phyloP scores from a whole-genome alignment of 2,113 vertebrate genomes.

The Chrysemys picta region DNA sequence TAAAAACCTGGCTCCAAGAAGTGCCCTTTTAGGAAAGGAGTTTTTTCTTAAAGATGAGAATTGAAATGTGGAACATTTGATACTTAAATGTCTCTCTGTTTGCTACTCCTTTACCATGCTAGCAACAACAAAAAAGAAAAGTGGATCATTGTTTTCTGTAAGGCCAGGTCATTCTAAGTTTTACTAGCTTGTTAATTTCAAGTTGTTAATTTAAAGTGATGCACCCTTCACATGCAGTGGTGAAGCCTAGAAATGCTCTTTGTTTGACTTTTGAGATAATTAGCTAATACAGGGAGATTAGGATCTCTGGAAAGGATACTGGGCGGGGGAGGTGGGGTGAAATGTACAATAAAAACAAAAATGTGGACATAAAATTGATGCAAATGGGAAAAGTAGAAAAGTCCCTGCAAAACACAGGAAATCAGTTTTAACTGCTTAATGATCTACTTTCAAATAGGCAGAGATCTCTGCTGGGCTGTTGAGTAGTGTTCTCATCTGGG shows the following conservation, averaged over 20 bases:
- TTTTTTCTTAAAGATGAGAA: neutral
- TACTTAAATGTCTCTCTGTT: neutral
- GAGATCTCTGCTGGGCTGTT: neutral
- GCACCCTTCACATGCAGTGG: conserved; percentile 9
- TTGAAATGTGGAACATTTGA: conserved; percentile 14
- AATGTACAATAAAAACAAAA: neutral
- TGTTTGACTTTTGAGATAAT: conserved; percentile 52
- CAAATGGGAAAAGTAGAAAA: neutral
- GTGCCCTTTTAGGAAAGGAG: neutral
- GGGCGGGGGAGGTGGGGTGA: neutral
- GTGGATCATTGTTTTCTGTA: neutral
- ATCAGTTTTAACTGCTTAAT: fast-evolving
- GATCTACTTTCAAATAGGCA: neutral
- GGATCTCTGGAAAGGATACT: neutral
- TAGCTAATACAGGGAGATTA: neutral
- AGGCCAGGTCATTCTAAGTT: conserved; percentile 44
- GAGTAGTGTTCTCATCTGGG: fast-evolving
- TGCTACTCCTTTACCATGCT: neutral
- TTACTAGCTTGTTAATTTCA: conserved; percentile 59
- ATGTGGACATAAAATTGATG: neutral
- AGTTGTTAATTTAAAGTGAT: neutral
- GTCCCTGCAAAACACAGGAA: neutral
- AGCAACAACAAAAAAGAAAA: neutral
- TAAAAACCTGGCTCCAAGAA: neutral
- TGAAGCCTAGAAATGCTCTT: neutral